Conservation (phyloP, 2,797 vertebrate genomes). For the Eulemur mongoz region DNA sequence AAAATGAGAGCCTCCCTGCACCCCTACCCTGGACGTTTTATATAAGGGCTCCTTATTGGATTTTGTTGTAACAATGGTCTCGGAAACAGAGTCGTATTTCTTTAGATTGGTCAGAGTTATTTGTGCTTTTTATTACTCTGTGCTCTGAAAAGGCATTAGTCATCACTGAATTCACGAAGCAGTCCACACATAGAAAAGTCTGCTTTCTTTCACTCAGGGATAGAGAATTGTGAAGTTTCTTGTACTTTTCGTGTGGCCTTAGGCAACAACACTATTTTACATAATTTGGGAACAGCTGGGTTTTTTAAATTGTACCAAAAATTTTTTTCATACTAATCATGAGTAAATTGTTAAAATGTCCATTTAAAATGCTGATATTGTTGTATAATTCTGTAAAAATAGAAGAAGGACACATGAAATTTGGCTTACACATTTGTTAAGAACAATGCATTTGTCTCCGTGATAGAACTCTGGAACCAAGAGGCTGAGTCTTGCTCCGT, state of each 20-base stretch:
- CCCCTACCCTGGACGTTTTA: not conserved
- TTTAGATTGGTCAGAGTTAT: not conserved
- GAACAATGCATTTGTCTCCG: not conserved
- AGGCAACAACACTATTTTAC: slow-evolving; percentile 18
- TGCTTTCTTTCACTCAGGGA: not conserved
- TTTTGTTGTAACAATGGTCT: slow-evolving; percentile 1
- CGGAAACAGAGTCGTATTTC: slow-evolving; percentile 1
- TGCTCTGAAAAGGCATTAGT: slow-evolving; percentile 4
- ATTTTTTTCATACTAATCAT: not conserved
- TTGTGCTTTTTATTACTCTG: not conserved
- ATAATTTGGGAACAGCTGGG: not conserved
- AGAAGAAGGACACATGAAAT: not conserved
- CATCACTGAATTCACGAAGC: not conserved
- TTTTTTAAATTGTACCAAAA: not conserved
- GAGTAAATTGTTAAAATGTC: not conserved
- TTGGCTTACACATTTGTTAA: not conserved
- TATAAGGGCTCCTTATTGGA: not conserved
- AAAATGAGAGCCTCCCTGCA: not conserved
- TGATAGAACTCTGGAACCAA: not conserved
- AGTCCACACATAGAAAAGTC: not conserved
- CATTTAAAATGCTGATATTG: not conserved
- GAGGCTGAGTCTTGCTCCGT: not conserved
- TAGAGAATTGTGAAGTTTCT: not conserved
- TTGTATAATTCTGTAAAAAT: slow-evolving; percentile 20
- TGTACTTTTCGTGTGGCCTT: slow-evolving; percentile 11